A percentile compares a stretch with the other conserved stretches of the same genome.
phyloP scores from a whole-genome alignment of 1,140 invertebrate species.

The Hestina assimilis region DNA sequence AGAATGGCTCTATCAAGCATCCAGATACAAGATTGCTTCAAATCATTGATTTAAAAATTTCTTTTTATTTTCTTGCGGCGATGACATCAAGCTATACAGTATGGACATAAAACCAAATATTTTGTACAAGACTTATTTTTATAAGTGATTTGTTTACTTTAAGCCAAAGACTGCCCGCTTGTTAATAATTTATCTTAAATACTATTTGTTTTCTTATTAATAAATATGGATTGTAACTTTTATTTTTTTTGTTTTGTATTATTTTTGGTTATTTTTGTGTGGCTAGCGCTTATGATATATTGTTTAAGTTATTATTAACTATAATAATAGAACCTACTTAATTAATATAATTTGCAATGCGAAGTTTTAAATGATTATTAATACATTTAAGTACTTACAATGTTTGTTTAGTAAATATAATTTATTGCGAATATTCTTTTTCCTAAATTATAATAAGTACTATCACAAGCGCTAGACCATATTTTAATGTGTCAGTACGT shows the following conservation, averaged over 20 bases:
- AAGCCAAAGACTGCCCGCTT: background rate
- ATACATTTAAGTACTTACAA: no score
- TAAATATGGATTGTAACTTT: no score
- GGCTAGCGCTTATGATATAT: background rate
- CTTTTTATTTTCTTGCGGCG: background rate
- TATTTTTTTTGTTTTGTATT: no score
- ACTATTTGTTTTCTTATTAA: background rate
- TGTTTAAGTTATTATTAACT: no score
- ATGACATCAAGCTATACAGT: background rate
- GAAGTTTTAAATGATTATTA: background rate
- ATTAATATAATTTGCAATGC: background rate
- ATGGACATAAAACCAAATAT: background rate
- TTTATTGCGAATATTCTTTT: background rate
- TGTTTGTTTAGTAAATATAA: no score
- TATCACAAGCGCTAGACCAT: no score
- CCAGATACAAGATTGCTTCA: background rate
- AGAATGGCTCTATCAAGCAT: no score
- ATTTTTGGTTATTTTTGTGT: background rate
- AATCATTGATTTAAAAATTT: background rate
- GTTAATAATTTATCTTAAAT: background rate
- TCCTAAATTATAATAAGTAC: background rate
- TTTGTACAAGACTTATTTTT: constrained; percentile 3
- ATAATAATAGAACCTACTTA: no score
- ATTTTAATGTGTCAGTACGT: no score
- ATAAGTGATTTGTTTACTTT: background rate